phyloP scores from a whole-genome alignment of 2,113 vertebrate species.

The Microtus oregoni region DNA sequence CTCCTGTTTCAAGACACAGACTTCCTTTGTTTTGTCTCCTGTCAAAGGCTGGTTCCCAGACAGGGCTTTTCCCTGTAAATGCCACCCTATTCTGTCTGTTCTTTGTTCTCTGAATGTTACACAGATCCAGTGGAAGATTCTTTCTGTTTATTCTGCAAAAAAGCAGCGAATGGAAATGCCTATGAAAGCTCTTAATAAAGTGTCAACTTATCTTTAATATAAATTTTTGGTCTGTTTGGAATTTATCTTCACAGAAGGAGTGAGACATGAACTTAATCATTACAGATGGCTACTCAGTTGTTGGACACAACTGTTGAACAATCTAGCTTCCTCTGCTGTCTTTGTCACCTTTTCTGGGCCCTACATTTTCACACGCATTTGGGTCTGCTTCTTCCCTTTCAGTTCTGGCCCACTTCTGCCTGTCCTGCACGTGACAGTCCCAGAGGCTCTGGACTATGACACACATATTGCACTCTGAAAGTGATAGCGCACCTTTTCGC shows the following conservation, averaged over 20 bases:
- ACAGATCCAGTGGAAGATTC: not conserved
- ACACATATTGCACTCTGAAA: not conserved
- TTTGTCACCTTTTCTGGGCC: not conserved
- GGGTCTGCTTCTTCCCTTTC: slow-evolving; percentile 6
- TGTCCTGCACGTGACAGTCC: not conserved
- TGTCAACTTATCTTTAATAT: slow-evolving; percentile 24
- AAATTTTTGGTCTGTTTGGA: slow-evolving; percentile 17
- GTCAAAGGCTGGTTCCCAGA: slow-evolving; percentile 1
- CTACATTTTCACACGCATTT: not conserved
- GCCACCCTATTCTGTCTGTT: not conserved
- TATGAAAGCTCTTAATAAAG: not conserved
- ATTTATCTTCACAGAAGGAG: slow-evolving; percentile 55
- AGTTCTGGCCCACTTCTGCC: not conserved
- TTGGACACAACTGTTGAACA: slow-evolving; percentile 27
- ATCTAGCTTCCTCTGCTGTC: not conserved
- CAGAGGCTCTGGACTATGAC: not conserved
- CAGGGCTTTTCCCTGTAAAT: not conserved
- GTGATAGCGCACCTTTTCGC: not conserved
- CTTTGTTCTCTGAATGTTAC: not conserved
- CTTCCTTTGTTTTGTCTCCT: slow-evolving; percentile 52
- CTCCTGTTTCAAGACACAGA: slow-evolving; percentile 19
- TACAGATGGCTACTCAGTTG: not conserved
- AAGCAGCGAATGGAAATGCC: not conserved
- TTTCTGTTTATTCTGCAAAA: slow-evolving; percentile 32
- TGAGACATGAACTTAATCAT: slow-evolving; percentile 32